Conservation (phyloP, 2,113 vertebrate species). For the Eleginops maclovinus region DNA sequence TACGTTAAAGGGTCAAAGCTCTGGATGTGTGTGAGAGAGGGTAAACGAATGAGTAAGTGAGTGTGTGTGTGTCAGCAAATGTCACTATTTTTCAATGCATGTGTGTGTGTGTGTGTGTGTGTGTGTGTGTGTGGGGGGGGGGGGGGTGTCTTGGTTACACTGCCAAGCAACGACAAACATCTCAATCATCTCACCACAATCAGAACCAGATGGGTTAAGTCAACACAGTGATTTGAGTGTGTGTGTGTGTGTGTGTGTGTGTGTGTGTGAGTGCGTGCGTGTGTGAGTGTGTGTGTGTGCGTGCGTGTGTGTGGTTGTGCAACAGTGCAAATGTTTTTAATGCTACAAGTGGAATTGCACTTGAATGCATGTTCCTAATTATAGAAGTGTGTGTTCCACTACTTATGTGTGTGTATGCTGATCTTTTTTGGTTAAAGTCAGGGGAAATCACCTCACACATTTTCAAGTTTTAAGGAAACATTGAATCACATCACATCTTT, state of each 20-base stretch:
- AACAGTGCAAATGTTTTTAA: background rate
- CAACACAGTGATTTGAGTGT: slow-evolving; percentile 40
- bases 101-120: slow-evolving; percentile 16
- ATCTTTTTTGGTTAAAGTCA: too few species aligned
- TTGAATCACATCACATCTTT: too few species aligned
- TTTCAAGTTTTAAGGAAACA: too few species aligned
- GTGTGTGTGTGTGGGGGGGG: slow-evolving; percentile 15
- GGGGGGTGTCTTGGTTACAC: slow-evolving; percentile 38
- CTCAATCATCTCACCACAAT: slow-evolving; percentile 73
- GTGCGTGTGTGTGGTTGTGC: slow-evolving; percentile 15
- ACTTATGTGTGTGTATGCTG: too few species aligned
- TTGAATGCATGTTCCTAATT: background rate
- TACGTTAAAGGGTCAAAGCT: background rate
- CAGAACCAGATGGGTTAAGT: slow-evolving; percentile 74
- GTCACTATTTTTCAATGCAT: slow-evolving; percentile 12
- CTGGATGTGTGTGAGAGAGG: background rate
- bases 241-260: slow-evolving; percentile 26
- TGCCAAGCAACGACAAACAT: slow-evolving; percentile 65
- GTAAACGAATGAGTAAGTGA: slow-evolving; percentile 14
- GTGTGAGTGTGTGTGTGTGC: too few species aligned
- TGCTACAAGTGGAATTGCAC: background rate
- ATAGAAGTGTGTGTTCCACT: background rate
- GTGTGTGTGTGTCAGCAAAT: slow-evolving; percentile 37
- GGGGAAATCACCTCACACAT: too few species aligned
- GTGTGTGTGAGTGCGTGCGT: slow-evolving; percentile 5